Evolutionary conservation across 2,888 invertebrate species (phyloP), one percentile per base, ranked within the genome.

Genomic region (Drosophila pseudotakahashii): DNA sequence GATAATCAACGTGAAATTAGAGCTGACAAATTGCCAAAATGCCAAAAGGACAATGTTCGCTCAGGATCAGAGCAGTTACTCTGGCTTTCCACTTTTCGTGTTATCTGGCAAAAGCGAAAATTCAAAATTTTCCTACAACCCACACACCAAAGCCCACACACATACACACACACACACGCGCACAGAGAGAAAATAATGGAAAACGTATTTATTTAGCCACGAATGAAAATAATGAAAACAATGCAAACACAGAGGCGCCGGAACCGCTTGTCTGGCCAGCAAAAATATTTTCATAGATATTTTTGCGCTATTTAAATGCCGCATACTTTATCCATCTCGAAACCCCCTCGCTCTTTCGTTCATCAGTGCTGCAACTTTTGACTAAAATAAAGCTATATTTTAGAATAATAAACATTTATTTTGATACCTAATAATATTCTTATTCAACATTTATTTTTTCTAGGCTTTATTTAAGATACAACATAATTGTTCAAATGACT

Each of bases 1-100:
- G 81, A 84, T 87, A 87, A 89, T 84, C 82, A 84, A 79, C 75
- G 67, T 72, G 77, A 84, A 89, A 84, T 84, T 89, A 84, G 76
- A 77, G 75, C 75, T 73, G 74, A 84, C 85, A 89, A 89, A 89
- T 89, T 75, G 84, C 75, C 73, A 73, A 70, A 67, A 73, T 63
- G 71, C 67, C 75, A 71, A 74, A 74, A 55, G 61, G 52, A 72
- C 62, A 62, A 62, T 59, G 48, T 67, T 55, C 36, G 30, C 52
- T 53, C 47, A 36, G 50, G 45, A 54, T 77, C 68, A 59, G 41
- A 50, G 58, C 36, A 59, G 62, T 62, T 55, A 23, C 26, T 19
- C 32, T 10, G 64, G 13, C 47, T 47, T 45, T 34, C 42, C 47
- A 30, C 32, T 41, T 45, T 41, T 32, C 47, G 14, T 23, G 41